Evolutionary conservation across 2,888 invertebrate species (phyloP).

Genomic region (Trissolcus brochymenae): DNA sequence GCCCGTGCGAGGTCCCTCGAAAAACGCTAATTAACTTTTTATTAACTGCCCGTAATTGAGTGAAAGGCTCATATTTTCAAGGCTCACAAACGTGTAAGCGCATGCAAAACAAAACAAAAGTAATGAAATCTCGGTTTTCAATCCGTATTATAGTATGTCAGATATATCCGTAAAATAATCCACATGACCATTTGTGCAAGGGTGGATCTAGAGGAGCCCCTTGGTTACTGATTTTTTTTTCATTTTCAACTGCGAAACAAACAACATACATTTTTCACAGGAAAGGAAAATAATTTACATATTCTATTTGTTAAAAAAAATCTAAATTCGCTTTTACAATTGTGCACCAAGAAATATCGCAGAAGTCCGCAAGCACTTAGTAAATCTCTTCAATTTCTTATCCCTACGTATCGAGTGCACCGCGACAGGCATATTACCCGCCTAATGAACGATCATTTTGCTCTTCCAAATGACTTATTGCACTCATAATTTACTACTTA

Average conservation of each 20-base stretch:
- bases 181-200: neutral
- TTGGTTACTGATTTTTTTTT: neutral
- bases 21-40: constrained; percentile 47
- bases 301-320: too few species aligned
- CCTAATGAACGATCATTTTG: constrained; percentile 68
- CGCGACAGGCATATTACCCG: constrained; percentile 8
- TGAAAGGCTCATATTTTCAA: constrained; percentile 41
- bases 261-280: too few species aligned
- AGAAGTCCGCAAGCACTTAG: constrained; percentile 61
- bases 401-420: constrained; percentile 67
- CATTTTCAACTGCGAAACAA: too few species aligned
- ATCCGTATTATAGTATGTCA: constrained; percentile 30
- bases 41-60: constrained; percentile 34
- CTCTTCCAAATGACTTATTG: constrained; percentile 39
- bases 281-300: too few species aligned
- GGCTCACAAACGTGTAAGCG: constrained; percentile 8
- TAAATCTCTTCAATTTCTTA: constrained; percentile 70
- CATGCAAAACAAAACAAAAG: constrained; percentile 36
- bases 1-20: constrained; percentile 2
- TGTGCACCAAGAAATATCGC: constrained; percentile 48
- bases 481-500: constrained; percentile 19
- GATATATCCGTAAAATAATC: constrained; percentile 26
- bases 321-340: too few species aligned
- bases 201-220: neutral
- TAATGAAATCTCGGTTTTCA: constrained; percentile 33